Evolutionary conservation across 2,888 invertebrate species (phyloP), one percentile per base, ranked within the genome.

Genomic region (Drosophila neutralis): DNA sequence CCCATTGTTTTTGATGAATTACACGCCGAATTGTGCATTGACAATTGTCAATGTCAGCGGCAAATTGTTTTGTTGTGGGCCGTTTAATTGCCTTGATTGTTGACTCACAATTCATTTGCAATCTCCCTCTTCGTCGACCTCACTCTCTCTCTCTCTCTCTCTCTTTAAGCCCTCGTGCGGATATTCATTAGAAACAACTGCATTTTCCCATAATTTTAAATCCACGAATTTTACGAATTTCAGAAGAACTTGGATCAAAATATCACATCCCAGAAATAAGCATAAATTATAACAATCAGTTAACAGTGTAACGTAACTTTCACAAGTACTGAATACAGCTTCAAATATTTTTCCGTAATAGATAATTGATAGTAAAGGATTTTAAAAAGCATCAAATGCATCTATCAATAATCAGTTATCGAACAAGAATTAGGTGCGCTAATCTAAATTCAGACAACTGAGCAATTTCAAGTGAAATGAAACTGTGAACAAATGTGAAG

Each of bases 1-100:
- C 29, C 27, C 59, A 69, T 69, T 58, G 52, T 48, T 72, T 80
- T 87, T 87, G 85, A 85, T 87, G 84, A 87, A 85, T 84, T 87
- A 77, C 84, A 75, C 71, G 56, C 65, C 60, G 64, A 78, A 76
- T 79, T 71, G 76, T 73, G 67, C 83, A 78, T 60, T 72, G 82
- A 73, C 82, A 73, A 89, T 76, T 83, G 87, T 67, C 78, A 61
- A 69, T 80, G 80, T 85, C 79, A 69, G 29, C 64, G 68, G 79
- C 82, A 89, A 85, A 83, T 87, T 83, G 87, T 74, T 83, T 87
- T 66, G 66, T 36, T 68, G 66, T 71, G 38, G 62, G 42, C 54
- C 58, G 35, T 56, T 69, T 80, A 80, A 80, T 80, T 80, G 80
- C 60, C 57, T 36, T 59, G 69, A 80, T 78, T 80, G 80, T 80